These are phyloP conservation scores for Apomyelois bistriatella DNA, from an alignment of 2,888 invertebrate species.

Conservation along the genomic window DNA sequence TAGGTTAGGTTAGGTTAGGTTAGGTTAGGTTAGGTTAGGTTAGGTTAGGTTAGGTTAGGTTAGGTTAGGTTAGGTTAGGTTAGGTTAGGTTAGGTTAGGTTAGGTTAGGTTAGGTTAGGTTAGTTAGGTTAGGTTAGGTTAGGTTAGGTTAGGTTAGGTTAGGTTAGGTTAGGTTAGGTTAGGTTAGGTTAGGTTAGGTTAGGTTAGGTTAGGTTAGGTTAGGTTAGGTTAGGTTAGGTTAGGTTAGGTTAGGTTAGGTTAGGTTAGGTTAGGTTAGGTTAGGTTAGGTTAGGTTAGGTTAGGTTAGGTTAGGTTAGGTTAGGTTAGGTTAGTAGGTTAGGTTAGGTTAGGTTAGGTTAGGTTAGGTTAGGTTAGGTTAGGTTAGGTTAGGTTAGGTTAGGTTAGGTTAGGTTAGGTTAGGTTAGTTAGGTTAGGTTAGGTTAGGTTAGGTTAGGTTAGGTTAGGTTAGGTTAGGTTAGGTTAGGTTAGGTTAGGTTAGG, in stretches of 20 bases:
- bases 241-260: conserved; percentile 17
- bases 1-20: not conserved
- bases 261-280: conserved; percentile 22
- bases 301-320: conserved; percentile 22
- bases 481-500: not conserved
- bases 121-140: conserved; percentile 19
- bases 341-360: conserved; percentile 22
- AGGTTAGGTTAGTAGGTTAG: not conserved
- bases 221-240: conserved; percentile 14
- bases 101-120: conserved; percentile 19
- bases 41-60: not conserved
- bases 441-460: conserved; percentile 20
- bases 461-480: conserved; percentile 18
- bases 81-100: conserved; percentile 9
- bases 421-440: conserved; percentile 21
- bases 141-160: conserved; percentile 15
- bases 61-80: not conserved
- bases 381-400: conserved; percentile 15
- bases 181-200: conserved; percentile 3
- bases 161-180: conserved; percentile 17
- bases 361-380: conserved; percentile 19
- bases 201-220: conserved; percentile 20
- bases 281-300: conserved; percentile 22
- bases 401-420: conserved; percentile 24
- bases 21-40: not conserved